These are phyloP conservation scores for Balearica regulorum DNA, from an alignment of 2,797 vertebrate genomes.

Conservation along the genomic window DNA sequence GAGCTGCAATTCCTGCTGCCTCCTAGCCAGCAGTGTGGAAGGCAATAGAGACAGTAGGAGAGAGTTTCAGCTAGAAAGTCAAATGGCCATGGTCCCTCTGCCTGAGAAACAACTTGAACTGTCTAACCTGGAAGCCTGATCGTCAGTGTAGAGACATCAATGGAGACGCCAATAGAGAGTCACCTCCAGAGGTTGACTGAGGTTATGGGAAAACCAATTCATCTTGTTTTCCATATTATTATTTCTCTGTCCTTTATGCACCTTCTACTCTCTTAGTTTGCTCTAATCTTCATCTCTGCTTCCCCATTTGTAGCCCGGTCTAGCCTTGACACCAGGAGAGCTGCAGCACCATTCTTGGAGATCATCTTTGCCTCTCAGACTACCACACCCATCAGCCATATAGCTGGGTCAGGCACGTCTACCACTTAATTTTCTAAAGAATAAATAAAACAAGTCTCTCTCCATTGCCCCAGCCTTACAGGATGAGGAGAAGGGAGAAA, in stretches of 20 bases:
- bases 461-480: background rate
- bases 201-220: background rate
- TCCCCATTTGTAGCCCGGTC: background rate
- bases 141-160: rapidly evolving
- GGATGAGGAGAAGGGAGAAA: background rate
- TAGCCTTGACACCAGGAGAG: background rate
- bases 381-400: background rate
- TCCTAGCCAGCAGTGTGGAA: background rate
- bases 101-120: background rate
- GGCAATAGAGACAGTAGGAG: background rate
- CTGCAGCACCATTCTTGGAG: background rate
- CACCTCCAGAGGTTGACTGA: background rate
- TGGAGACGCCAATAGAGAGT: background rate
- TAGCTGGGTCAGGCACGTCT: background rate
- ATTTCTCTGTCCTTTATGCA: background rate
- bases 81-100: background rate
- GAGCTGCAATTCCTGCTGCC: background rate
- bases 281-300: background rate
- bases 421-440: background rate
- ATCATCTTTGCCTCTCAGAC: background rate
- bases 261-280: background rate
- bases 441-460: background rate
- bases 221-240: background rate
- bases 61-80: background rate
- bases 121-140: background rate